Base-by-base conservation (phyloP, 2,888 invertebrate genomes). In the Amphipyra tragopoginis region DNA sequence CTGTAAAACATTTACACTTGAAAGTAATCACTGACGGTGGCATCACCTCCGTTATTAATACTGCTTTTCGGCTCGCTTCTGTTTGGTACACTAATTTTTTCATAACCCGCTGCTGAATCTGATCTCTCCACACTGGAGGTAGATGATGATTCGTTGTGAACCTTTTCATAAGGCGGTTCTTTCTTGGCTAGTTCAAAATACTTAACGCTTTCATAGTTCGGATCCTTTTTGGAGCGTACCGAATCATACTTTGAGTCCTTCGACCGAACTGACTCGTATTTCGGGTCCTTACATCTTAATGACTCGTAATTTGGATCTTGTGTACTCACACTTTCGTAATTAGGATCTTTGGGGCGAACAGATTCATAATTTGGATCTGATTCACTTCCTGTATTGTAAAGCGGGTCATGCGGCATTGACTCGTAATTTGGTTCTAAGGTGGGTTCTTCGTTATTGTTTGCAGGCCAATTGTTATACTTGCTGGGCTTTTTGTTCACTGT, bases 191-290 rank as follows among this genome's bases (percentile, higher is more conserved):
- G 85, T 64, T 96, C 96, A 79, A 96, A 95, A 88, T 97, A 97
- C 75, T 97, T 97, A 0, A 98, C 97, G 72, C 97, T 97, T 86
- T 98, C 97, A 81, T 98, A 98, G 86, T 97, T 97, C 0, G 97
- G 97, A 93, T 97, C 97, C 48, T 95, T 95, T 75, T 90, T 92
- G 13, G 92, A 93, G 15, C 92, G 83, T 85, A 97, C 96, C 14
- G 97, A 97, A 83, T 97, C 97, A 81, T 97, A 97, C 86, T 97
- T 97, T 0, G 97, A 96, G 83, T 96, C 97, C 89, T 91, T 90
- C 1, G 87, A 87, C 36, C 90, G 82, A 2, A 90, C 82, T 0
- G 90, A 90, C 72, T 96, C 96, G 79, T 96, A 96, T 85, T 96
- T 96, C 0, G 96, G 95, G 86, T 96, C 97, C 53, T 92, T 93